phyloP scores from a whole-genome alignment of 2,113 vertebrate genomes.

The Gymnobelideus leadbeateri region DNA sequence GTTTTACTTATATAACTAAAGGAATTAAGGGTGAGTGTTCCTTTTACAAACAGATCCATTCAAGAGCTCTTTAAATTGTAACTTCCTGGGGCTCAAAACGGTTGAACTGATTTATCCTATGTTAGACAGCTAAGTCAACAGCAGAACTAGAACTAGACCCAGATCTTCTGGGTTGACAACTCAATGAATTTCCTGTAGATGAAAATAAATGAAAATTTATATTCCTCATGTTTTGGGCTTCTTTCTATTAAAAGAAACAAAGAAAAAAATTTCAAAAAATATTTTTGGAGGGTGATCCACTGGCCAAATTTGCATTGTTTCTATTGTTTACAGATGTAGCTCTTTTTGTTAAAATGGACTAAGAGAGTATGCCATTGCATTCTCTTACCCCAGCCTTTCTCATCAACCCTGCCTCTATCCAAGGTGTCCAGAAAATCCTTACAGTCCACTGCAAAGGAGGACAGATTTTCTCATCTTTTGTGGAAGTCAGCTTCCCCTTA shows the following conservation, averaged over 20 bases:
- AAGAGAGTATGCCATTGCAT: neutral
- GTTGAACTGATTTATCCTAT: neutral
- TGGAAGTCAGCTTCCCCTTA: neutral
- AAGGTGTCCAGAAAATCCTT: neutral
- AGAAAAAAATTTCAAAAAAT: neutral
- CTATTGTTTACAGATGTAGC: neutral
- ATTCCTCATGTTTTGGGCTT: neutral
- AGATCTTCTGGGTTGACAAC: neutral
- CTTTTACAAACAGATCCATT: neutral
- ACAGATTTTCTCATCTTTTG: neutral
- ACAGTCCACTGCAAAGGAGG: neutral
- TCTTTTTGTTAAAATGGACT: neutral
- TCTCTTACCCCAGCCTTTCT: neutral
- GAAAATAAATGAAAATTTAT: neutral
- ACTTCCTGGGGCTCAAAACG: neutral
- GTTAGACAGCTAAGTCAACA: neutral
- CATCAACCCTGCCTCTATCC: neutral
- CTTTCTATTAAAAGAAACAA: neutral
- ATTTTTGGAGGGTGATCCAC: neutral
- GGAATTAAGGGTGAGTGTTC: neutral
- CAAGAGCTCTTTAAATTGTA: neutral
- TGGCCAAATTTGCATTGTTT: neutral
- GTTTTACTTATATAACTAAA: neutral
- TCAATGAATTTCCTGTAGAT: neutral
- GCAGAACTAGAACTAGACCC: neutral